Percentiles rank a stretch among this genome's conserved stretches.
phyloP scores from a whole-genome alignment of 92 coral and sea anemone species.

The Epizoanthus scotinus region DNA sequence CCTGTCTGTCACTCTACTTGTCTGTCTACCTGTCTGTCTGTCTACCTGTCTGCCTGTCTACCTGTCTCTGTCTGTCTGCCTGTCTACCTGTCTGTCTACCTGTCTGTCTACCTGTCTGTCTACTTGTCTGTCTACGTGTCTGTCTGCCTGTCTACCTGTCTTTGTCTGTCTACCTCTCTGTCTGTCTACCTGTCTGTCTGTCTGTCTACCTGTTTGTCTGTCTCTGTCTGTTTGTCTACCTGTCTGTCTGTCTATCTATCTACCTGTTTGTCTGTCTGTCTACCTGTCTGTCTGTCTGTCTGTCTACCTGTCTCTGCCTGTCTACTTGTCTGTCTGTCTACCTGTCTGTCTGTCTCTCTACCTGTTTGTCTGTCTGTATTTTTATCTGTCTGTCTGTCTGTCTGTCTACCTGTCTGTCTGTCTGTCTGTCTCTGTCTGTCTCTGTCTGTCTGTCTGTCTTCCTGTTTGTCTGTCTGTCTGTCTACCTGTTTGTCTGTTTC shows the following conservation, averaged over 20 bases:
- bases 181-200: background rate
- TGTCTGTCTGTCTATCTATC: background rate
- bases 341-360: background rate
- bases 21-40: no score
- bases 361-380: background rate
- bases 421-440: no score
- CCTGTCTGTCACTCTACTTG: no score
- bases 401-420: background rate
- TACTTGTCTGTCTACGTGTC: no score
- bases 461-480: no score
- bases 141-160: background rate
- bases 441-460: no score
- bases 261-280: constrained; percentile 50
- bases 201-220: background rate
- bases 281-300: background rate
- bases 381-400: background rate
- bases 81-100: no score
- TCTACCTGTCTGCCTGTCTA: no score
- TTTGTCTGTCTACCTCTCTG: no score
- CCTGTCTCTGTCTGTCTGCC: no score
- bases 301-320: background rate
- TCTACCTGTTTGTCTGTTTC: no score
- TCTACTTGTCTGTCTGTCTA: background rate
- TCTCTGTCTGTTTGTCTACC: constrained; percentile 44
- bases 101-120: no score